phyloP scores from a whole-genome alignment of 2,113 vertebrate species.

The Oryzias melastigma region DNA sequence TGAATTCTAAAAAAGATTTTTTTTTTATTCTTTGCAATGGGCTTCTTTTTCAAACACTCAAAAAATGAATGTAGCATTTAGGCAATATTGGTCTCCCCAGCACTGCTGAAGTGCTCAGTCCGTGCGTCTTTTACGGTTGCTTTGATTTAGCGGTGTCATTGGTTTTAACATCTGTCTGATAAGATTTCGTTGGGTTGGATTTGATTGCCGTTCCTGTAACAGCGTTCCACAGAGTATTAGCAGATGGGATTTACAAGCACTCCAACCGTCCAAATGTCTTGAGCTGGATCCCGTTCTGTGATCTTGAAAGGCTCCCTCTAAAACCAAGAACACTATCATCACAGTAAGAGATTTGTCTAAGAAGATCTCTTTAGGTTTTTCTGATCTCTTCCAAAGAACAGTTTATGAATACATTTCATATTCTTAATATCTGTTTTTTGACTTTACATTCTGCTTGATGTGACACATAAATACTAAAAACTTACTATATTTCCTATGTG shows the following conservation, averaged over 20 bases:
- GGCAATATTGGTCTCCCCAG: no score
- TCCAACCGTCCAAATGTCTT: conserved; percentile 45
- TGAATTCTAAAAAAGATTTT: no score
- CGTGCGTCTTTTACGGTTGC: conserved; percentile 16
- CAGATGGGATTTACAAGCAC: conserved; percentile 48
- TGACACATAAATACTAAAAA: no score
- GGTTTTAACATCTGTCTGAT: conserved; percentile 51
- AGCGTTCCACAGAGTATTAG: conserved; percentile 43
- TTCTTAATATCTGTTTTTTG: no score
- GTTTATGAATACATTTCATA: background rate
- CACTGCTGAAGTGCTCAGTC: background rate
- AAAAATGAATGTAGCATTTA: no score
- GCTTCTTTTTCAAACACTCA: no score
- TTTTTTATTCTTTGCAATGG: no score
- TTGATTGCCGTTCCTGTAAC: conserved; percentile 43
- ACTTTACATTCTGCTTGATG: no score
- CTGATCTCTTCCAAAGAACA: conserved; percentile 23
- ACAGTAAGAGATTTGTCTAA: conserved; percentile 51
- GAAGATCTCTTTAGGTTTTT: conserved; percentile 28
- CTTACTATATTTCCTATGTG: no score
- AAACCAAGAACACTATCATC: conserved; percentile 51
- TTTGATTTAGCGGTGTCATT: conserved; percentile 45
- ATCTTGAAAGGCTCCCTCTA: conserved; percentile 47
- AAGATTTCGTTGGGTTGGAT: conserved; percentile 46
- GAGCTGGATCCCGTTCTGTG: conserved; percentile 52